phyloP scores from a whole-genome alignment of 2,888 invertebrate species.

The Meiosimyza platycephala region DNA sequence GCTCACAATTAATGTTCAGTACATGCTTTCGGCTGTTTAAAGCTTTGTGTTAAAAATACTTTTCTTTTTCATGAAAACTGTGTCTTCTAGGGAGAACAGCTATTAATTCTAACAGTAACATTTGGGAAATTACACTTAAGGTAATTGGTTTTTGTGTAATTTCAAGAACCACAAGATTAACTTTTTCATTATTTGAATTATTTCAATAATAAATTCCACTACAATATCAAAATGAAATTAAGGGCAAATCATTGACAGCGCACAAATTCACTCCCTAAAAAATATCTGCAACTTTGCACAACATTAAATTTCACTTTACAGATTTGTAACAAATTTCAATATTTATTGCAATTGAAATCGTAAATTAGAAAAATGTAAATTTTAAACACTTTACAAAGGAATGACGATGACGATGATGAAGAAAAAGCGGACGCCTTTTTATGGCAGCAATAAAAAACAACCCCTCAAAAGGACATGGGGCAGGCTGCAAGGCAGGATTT shows the following conservation, averaged over 20 bases:
- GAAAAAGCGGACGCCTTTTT: too few relatives aligned
- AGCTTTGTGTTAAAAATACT: too few relatives aligned
- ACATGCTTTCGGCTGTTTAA: too few relatives aligned
- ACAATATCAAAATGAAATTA: not conserved
- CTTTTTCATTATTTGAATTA: not conserved
- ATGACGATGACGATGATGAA: too few relatives aligned
- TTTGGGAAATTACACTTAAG: too few relatives aligned
- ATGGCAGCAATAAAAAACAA: not conserved
- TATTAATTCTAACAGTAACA: too few relatives aligned
- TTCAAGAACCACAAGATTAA: not conserved
- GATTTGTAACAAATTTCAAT: slow-evolving; percentile 17
- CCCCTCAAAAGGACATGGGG: not conserved
- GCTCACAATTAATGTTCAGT: too few relatives aligned
- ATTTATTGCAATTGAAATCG: not conserved
- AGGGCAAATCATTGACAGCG: not conserved
- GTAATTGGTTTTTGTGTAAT: too few relatives aligned
- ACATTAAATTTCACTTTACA: slow-evolving; percentile 4
- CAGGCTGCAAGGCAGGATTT: too few relatives aligned
- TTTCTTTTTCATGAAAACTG: too few relatives aligned
- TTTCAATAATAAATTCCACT: not conserved
- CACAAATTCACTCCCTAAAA: not conserved
- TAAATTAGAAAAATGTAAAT: slow-evolving; percentile 22
- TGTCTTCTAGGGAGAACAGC: too few relatives aligned
- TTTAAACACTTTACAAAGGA: not conserved
- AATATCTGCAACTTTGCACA: not conserved